Percentiles rank a stretch among this genome's conserved stretches.
These are phyloP conservation scores for Scaptodrosophila latifasciaeformis DNA, from an alignment of 2,888 invertebrate genomes.

Conservation along the genomic window DNA sequence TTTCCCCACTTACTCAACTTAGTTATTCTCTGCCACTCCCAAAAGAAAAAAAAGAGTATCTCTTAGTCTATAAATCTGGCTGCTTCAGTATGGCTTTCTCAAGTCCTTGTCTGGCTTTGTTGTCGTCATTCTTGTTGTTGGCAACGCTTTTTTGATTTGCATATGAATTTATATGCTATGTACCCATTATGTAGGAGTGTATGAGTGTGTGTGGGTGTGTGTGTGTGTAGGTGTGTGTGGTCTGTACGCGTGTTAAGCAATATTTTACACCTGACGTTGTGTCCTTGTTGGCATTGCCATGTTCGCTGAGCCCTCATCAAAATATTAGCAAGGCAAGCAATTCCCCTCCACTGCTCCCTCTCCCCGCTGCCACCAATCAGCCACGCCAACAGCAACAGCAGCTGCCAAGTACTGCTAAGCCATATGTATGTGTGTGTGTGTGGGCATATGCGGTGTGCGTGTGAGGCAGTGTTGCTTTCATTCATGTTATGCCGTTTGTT, in stretches of 20 bases:
- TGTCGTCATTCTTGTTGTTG: slow-evolving; percentile 1
- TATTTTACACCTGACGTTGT: slow-evolving; percentile 65
- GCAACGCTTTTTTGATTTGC: slow-evolving; percentile 44
- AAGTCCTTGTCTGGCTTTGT: not conserved
- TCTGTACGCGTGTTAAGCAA: slow-evolving; percentile 46
- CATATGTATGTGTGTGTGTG: not conserved
- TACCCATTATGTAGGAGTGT: no score
- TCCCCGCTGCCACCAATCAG: slow-evolving; percentile 56
- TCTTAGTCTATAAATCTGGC: no score
- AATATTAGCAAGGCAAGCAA: slow-evolving; percentile 69
- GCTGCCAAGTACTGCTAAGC: not conserved
- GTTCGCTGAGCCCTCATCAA: slow-evolving; percentile 31
- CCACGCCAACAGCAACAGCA: slow-evolving; percentile 33
- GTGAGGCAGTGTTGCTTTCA: no score
- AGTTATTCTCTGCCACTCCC: no score
- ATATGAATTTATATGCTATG: slow-evolving; percentile 44
- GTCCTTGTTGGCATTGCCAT: no score
- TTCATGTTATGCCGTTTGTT: no score
- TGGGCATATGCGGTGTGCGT: not conserved
- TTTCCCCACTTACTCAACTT: no score
- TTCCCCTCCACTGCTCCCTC: no score
- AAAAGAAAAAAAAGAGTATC: no score
- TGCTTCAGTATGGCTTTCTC: slow-evolving; percentile 10
- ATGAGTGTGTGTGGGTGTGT: slow-evolving; percentile 3
- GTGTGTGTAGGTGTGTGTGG: slow-evolving; percentile 8